Conservation (phyloP, 2,888 invertebrate species). For the Boloria euphrosyne region DNA sequence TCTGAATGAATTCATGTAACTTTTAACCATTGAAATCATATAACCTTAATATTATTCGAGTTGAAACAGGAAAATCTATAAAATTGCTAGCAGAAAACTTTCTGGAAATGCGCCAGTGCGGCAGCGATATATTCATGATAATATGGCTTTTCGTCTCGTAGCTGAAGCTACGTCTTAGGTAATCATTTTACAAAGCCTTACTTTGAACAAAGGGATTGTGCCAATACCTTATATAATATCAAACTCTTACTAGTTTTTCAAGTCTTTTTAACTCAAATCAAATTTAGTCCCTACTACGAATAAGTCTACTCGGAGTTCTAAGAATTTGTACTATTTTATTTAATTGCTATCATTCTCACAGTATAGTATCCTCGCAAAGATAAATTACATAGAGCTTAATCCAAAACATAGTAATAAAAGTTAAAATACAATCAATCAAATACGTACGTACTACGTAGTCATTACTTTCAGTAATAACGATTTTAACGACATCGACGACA, state of each 20-base stretch:
- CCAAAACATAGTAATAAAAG: background rate
- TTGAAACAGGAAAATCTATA: conserved; percentile 38
- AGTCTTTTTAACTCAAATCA: background rate
- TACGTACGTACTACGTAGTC: no score
- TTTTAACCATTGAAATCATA: no score
- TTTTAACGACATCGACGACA: no score
- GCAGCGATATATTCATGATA: conserved; percentile 33
- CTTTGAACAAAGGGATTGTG: conserved; percentile 18
- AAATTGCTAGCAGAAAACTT: conserved; percentile 38
- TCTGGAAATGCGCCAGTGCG: conserved; percentile 43
- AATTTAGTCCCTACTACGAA: background rate
- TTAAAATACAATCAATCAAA: no score
- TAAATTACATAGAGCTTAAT: conserved; percentile 4
- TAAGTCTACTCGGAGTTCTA: no score
- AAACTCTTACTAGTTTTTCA: background rate
- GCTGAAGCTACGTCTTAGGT: conserved; percentile 33
- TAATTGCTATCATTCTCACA: background rate
- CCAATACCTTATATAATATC: conserved; percentile 18
- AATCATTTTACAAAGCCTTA: conserved; percentile 29
- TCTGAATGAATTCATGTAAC: no score
- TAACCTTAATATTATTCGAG: conserved; percentile 26
- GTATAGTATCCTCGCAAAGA: background rate
- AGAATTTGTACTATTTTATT: background rate
- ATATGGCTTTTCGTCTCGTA: conserved; percentile 33
- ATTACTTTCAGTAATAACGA: no score